These are phyloP conservation scores for Peromyscus nudipes DNA, from an alignment of 2,797 vertebrate species.

Conservation along the genomic window DNA sequence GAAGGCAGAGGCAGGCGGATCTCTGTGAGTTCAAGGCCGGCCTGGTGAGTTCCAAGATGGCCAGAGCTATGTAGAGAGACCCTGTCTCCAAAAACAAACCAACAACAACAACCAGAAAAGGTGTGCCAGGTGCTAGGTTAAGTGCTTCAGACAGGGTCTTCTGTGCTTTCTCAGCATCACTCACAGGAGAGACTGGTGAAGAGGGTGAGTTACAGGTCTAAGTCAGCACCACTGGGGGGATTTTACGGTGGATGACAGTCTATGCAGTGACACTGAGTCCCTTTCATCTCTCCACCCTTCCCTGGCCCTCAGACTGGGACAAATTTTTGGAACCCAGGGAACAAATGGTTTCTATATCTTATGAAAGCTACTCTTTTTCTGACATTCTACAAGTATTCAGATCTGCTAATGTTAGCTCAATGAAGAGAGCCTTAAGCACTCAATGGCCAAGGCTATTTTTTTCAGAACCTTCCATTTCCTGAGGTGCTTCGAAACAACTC, in stretches of 20 bases:
- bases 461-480: background rate
- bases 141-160: background rate
- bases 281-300: background rate
- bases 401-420: background rate
- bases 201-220: background rate
- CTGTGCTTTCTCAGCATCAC: fast-evolving
- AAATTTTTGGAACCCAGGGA: background rate
- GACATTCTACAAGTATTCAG: background rate
- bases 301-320: background rate
- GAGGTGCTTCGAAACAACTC: background rate
- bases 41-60: background rate
- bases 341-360: background rate
- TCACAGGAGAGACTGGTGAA: background rate
- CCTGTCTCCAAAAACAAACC: background rate
- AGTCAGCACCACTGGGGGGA: background rate
- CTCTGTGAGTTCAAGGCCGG: background rate
- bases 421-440: background rate
- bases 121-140: background rate
- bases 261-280: background rate
- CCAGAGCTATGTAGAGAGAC: background rate
- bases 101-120: background rate
- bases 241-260: no score
- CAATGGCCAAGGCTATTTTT: background rate
- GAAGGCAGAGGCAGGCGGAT: background rate
- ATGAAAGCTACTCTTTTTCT: background rate